phyloP scores from a whole-genome alignment of 2,797 vertebrate species.

The Denticeps clupeoides region DNA sequence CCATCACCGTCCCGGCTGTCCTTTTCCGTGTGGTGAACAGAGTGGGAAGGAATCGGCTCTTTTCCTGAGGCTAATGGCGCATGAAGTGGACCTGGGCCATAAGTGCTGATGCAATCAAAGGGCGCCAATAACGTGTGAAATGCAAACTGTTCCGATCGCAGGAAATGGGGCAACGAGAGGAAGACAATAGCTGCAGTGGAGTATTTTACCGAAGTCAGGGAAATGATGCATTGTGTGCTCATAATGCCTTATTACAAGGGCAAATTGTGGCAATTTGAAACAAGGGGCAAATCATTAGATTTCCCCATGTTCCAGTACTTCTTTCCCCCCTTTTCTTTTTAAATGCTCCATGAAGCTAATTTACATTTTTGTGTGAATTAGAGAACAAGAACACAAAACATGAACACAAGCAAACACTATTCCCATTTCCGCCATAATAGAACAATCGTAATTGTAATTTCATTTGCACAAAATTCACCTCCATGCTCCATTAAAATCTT shows the following conservation, averaged over 20 bases:
- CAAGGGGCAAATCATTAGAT: not conserved
- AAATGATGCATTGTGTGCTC: conserved; percentile 16
- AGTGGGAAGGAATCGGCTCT: conserved; percentile 23
- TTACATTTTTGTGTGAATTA: not conserved
- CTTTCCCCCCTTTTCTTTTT: not conserved
- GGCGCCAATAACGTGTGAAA: conserved; percentile 34
- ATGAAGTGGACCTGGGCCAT: conserved; percentile 44
- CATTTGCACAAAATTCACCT: too few species aligned
- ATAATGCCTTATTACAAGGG: conserved; percentile 15
- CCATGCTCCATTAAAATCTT: too few species aligned
- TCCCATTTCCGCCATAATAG: too few species aligned
- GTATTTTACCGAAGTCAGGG: too few species aligned
- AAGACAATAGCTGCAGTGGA: too few species aligned
- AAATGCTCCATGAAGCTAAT: not conserved
- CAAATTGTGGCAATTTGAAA: not conserved
- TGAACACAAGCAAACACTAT: too few species aligned
- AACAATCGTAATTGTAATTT: too few species aligned
- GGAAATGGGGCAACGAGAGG: not conserved
- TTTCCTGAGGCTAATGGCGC: conserved; percentile 39
- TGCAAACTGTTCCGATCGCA: not conserved
- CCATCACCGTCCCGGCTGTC: too few species aligned
- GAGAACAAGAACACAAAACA: not conserved
- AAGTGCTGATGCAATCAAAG: conserved; percentile 55
- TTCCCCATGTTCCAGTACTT: not conserved
- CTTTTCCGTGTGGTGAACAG: too few species aligned